Conservation (phyloP, 2,888 invertebrate genomes). For the Frankliniella intonsa region DNA sequence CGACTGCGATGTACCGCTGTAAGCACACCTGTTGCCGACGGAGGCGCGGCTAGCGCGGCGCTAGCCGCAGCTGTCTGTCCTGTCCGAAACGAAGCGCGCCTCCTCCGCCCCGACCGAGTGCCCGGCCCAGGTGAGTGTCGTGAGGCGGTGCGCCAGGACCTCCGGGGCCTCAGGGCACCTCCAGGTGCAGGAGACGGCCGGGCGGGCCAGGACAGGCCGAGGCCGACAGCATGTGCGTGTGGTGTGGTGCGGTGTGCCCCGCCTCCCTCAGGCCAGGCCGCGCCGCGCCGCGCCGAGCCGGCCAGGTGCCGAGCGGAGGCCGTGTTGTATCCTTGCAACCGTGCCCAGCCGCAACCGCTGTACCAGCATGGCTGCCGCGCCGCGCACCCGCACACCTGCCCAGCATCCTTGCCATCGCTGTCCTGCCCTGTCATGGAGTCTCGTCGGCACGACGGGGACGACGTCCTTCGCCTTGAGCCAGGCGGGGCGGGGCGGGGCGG, state of each 20-base stretch:
- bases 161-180: too few species aligned
- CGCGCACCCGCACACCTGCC: background rate
- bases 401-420: background rate
- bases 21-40: conserved; percentile 12
- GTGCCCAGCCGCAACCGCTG: background rate
- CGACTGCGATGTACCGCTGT: conserved; percentile 12
- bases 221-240: too few species aligned
- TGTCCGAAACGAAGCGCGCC: too few species aligned
- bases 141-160: too few species aligned
- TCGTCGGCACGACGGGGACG: background rate
- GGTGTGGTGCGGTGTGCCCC: too few species aligned
- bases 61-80: background rate
- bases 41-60: conserved; percentile 8
- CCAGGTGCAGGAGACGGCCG: too few species aligned
- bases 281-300: background rate
- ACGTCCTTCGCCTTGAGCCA: background rate
- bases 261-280: background rate
- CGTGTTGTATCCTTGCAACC: background rate
- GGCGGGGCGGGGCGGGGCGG: too few species aligned
- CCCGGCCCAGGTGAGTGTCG: too few species aligned
- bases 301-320: background rate
- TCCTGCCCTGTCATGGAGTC: background rate
- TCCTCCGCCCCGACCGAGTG: too few species aligned
- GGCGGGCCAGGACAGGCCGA: too few species aligned
- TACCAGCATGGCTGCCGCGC: background rate